Percentiles rank a stretch among this genome's conserved stretches.
Conservation (phyloP, 1,140 invertebrate species). For the Drosophila virilis region DNA sequence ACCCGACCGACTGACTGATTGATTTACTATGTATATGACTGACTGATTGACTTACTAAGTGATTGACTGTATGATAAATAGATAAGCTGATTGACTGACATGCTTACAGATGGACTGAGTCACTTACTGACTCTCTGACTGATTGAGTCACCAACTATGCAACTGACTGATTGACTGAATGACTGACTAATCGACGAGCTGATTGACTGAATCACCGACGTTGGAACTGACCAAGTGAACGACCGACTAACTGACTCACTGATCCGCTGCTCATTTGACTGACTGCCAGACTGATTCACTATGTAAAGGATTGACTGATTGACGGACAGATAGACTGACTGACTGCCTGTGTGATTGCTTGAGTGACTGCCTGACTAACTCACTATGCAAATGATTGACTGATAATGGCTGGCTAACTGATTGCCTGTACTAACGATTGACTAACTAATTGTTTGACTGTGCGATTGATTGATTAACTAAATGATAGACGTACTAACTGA, state of each 20-base stretch:
- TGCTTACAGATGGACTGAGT: not conserved
- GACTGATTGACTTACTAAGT: not conserved
- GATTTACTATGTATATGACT: too few species aligned
- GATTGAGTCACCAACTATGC: not conserved
- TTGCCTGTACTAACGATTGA: not conserved
- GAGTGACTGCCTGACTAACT: not conserved
- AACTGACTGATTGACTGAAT: not conserved
- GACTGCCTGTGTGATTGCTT: too few species aligned
- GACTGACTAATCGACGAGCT: not conserved
- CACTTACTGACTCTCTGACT: not conserved
- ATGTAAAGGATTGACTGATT: not conserved
- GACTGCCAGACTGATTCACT: not conserved
- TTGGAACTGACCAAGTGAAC: too few species aligned
- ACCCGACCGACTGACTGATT: too few species aligned
- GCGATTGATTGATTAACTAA: not conserved
- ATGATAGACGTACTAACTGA: not conserved
- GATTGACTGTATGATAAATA: not conserved
- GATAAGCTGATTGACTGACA: not conserved
- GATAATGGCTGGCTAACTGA: not conserved
- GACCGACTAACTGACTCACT: too few species aligned
- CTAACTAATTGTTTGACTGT: not conserved
- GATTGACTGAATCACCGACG: not conserved
- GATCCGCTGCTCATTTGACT: not conserved
- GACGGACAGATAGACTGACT: not conserved
- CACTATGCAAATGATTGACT: not conserved